Conservation (phyloP, 2,797 vertebrate species). For the Siniperca obscura region DNA sequence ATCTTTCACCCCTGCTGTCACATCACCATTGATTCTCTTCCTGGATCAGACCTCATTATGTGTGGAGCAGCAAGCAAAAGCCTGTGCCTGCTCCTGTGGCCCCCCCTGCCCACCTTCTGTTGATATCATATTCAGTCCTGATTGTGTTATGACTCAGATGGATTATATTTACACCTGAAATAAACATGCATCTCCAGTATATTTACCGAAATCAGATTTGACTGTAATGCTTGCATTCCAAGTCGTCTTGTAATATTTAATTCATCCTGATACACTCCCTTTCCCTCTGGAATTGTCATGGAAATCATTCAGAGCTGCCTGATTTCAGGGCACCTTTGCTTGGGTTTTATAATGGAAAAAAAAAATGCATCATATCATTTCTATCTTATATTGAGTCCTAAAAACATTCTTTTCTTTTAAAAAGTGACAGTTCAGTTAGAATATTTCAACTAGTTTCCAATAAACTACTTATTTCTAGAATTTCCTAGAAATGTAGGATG, state of each 20-base stretch:
- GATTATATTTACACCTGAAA: conserved; percentile 20
- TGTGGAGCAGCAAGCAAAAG: conserved; percentile 49
- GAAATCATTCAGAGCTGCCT: neutral
- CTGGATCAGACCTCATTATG: conserved; percentile 80
- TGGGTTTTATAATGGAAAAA: neutral
- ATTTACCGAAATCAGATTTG: conserved; percentile 9
- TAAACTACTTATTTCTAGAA: too few species aligned
- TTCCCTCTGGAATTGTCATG: too few species aligned
- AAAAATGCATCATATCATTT: neutral
- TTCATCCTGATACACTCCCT: neutral
- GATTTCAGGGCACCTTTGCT: neutral
- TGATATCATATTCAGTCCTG: conserved; percentile 10
- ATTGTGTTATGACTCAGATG: conserved; percentile 11
- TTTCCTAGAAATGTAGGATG: neutral
- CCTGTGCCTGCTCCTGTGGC: conserved; percentile 68
- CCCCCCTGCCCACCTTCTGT: neutral
- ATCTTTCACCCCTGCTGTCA: conserved; percentile 79
- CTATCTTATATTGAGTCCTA: neutral
- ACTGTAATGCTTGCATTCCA: neutral
- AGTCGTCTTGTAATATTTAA: neutral
- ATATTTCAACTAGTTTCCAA: neutral
- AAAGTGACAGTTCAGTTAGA: neutral
- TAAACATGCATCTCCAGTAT: conserved; percentile 8
- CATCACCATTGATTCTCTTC: conserved; percentile 81
- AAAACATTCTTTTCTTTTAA: neutral